Evolutionary conservation across 2,113 vertebrate genomes (phyloP), one percentile per base, ranked within the genome.

Genomic region (Piliocolobus tephrosceles): DNA sequence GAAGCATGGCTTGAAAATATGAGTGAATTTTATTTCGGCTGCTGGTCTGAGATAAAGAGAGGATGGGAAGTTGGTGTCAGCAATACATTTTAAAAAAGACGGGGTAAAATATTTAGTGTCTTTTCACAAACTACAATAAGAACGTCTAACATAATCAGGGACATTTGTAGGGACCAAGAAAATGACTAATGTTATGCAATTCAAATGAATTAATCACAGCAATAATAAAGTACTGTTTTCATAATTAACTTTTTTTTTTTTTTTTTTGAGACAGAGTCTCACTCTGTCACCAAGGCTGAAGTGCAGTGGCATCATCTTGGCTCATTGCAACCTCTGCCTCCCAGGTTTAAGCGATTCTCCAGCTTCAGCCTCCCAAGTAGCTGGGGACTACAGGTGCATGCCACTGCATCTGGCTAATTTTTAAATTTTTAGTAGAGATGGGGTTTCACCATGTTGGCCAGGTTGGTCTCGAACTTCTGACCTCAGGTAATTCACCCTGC

Each of bases 151-250:
- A 64, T 25, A 85, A 78, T n/a, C 61, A 80, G 70, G 45, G 23
- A 80, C 8, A 88, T 66, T 35, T 92, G 35, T 27, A 83, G 23
- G 1, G 22, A 70, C 81, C 7, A 92, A 96, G 13, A 40, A 72
- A 45, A 79, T 64, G 47, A 64, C 76, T 18, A 85, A 17, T 25
- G 27, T 85, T 40, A 78, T 23, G 20, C 22, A 83, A 79, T 22
- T 85, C 47, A 78, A 75, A 90, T 92, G 16, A 94, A 88, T 79
- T 88, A 87, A 83, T 75, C 32, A 95, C 5, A 86, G 38, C 35
- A 90, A 80, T 66, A 92, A 92, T 73, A 91, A 76, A 94, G 55
- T 32, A 93, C 2, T 86, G n/a, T 38, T 86, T 85, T 32, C 32
- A 47, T 76, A 61, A 58, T 12, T 76, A n/a, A 97, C 6, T 83